Percentiles rank a stretch among this genome's conserved stretches.
Evolutionary conservation across 2,797 vertebrate species (phyloP).

Genomic region (Trematomus bernacchii): DNA sequence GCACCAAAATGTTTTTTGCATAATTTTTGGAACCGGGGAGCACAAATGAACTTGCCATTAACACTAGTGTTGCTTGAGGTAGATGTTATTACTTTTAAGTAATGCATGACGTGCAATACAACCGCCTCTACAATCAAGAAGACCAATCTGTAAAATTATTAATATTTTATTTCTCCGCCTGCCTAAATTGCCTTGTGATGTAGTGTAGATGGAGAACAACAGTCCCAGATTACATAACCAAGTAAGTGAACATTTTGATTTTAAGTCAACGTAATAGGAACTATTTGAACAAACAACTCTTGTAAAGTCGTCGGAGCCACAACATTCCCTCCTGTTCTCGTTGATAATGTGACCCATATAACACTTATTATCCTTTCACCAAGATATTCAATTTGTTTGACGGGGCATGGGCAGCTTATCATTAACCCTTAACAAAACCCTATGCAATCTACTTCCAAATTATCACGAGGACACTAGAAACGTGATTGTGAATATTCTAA

Average conservation of each 20-base stretch:
- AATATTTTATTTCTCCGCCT: background rate
- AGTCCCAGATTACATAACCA: background rate
- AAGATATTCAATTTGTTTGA: conserved; percentile 59
- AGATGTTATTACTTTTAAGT: background rate
- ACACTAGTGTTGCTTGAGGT: background rate
- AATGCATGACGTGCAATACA: background rate
- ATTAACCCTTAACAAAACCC: conserved; percentile 65
- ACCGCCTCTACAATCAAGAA: background rate
- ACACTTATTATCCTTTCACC: conserved; percentile 59
- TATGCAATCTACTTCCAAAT: conserved; percentile 55
- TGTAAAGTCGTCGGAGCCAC: background rate
- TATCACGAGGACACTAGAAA: conserved; percentile 64
- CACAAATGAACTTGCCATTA: background rate
- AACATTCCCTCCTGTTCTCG: conserved; percentile 1
- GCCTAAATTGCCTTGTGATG: background rate
- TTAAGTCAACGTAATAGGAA: background rate
- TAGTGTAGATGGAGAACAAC: background rate
- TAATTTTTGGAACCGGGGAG: background rate
- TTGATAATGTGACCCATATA: conserved; percentile 62
- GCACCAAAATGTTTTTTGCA: background rate
- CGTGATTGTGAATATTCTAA: conserved; percentile 73
- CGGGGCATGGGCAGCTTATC: conserved; percentile 48
- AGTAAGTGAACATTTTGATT: background rate
- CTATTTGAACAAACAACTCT: conserved; percentile 4
- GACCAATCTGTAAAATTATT: background rate